These are phyloP conservation scores for Eurystomus glaucurus DNA, from an alignment of 2,797 vertebrate species.

Conservation along the genomic window DNA sequence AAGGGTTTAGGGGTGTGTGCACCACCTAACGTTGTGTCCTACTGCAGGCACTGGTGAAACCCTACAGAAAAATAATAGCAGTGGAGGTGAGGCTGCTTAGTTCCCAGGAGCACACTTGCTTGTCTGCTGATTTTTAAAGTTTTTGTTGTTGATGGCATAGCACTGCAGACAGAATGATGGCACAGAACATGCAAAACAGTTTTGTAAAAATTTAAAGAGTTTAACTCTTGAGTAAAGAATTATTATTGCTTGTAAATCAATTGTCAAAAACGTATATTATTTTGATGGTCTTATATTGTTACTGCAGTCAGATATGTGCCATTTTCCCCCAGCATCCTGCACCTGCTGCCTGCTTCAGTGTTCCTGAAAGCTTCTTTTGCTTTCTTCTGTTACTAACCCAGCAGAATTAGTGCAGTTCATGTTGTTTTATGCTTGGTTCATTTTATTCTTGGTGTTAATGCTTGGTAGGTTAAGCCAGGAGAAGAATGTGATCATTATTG, in stretches of 20 bases:
- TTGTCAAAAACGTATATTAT: neutral
- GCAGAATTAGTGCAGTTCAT: neutral
- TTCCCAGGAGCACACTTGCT: neutral
- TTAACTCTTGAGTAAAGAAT: neutral
- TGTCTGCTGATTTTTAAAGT: neutral
- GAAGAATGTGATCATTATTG: neutral
- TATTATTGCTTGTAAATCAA: neutral
- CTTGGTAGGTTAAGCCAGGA: neutral
- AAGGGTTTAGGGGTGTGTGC: neutral
- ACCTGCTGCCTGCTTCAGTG: neutral
- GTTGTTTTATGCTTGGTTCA: neutral
- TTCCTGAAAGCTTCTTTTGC: neutral
- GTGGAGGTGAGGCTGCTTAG: neutral
- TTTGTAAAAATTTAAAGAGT: neutral
- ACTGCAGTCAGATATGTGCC: neutral
- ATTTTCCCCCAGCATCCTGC: neutral
- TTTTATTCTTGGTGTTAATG: neutral
- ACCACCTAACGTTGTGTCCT: neutral
- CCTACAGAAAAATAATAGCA: neutral
- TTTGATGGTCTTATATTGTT: neutral
- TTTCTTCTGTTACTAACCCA: neutral
- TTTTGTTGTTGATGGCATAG: neutral
- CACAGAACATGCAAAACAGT: neutral
- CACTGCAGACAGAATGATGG: neutral
- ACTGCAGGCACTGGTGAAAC: neutral